Evolutionary conservation across 2,113 vertebrate genomes (phyloP).

Genomic region (Zosterops japonicus): DNA sequence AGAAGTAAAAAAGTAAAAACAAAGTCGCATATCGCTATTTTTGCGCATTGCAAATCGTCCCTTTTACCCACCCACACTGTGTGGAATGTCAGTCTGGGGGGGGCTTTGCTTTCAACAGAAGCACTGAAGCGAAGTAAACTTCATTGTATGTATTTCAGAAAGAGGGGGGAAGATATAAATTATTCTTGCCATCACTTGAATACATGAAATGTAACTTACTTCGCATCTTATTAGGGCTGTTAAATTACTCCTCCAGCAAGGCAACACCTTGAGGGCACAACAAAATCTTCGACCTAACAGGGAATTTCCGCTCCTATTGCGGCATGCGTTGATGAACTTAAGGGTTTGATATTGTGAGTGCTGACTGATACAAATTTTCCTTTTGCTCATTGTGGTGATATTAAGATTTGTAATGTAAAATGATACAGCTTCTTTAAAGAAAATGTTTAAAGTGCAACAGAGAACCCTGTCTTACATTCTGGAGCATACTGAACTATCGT

Average conservation of each 20-base stretch:
- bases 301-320: background rate
- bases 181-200: background rate
- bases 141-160: background rate
- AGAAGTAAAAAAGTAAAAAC: slow-evolving; percentile 5
- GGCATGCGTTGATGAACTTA: background rate
- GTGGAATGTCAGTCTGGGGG: background rate
- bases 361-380: background rate
- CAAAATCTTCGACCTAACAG: background rate
- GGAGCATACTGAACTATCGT: background rate
- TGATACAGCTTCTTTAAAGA: background rate
- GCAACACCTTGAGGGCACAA: background rate
- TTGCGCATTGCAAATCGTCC: background rate
- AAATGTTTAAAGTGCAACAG: background rate
- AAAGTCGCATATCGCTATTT: background rate
- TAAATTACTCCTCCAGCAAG: background rate
- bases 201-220: background rate
- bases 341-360: background rate
- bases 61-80: background rate
- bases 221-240: background rate
- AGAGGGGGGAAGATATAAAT: background rate
- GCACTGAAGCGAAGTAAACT: background rate
- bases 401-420: background rate
- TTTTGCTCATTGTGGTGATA: background rate
- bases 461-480: background rate
- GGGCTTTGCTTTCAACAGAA: background rate